Evolutionary conservation across 2,888 invertebrate species (phyloP).

Genomic region (Cryptosula pallasiana): DNA sequence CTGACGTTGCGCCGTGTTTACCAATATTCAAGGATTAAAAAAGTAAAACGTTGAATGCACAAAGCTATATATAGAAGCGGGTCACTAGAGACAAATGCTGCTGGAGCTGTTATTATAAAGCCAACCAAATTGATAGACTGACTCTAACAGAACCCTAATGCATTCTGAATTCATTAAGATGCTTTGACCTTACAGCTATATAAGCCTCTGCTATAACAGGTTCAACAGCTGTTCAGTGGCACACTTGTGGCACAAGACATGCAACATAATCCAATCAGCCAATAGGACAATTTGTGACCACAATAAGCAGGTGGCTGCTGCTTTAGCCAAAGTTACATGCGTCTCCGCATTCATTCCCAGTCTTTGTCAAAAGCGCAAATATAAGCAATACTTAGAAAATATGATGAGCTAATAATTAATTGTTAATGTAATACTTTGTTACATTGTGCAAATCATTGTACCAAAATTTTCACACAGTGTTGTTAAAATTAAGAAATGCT

Average conservation of each 20-base stretch:
- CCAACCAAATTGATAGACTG: background rate
- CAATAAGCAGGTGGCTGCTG: constrained; percentile 10
- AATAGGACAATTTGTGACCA: constrained; percentile 5
- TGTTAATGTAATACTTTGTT: too few relatives aligned
- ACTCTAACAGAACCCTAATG: background rate
- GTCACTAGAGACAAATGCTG: background rate
- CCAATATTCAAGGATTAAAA: too few relatives aligned
- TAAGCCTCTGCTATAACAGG: background rate
- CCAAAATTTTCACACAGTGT: too few relatives aligned
- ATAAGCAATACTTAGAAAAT: too few relatives aligned
- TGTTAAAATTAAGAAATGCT: too few relatives aligned
- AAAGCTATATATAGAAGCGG: background rate
- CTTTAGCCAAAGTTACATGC: background rate
- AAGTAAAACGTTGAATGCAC: too few relatives aligned
- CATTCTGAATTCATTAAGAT: background rate
- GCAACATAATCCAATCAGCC: constrained; percentile 20
- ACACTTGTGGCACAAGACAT: constrained; percentile 22
- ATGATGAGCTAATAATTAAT: too few relatives aligned
- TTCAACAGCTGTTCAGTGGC: constrained; percentile 20
- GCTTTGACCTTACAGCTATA: background rate
- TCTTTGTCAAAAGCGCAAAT: background rate
- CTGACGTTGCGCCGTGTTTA: too few relatives aligned
- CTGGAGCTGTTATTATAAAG: background rate
- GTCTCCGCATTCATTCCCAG: background rate
- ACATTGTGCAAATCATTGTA: too few relatives aligned